phyloP scores from a whole-genome alignment of 2,113 vertebrate species.

The Psettodes erumei region DNA sequence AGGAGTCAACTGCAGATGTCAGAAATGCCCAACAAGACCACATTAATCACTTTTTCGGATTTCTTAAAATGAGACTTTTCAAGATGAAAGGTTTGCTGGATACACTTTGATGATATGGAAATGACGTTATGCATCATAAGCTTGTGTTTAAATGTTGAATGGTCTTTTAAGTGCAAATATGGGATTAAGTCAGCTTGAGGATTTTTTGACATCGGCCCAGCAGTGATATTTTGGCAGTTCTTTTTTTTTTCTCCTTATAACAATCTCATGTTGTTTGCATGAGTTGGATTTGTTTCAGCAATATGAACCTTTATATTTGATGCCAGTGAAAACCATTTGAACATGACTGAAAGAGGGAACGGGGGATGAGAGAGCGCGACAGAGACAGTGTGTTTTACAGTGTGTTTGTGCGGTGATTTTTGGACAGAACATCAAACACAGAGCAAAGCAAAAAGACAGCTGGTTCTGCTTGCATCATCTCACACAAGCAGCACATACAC shows the following conservation, averaged over 20 bases:
- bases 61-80: constrained; percentile 56
- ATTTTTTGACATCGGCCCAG: constrained; percentile 66
- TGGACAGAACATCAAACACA: constrained; percentile 78
- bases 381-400: constrained; percentile 55
- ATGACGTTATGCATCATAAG: constrained; percentile 55
- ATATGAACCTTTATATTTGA: constrained; percentile 69
- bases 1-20: neutral
- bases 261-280: constrained; percentile 76
- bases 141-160: constrained; percentile 70
- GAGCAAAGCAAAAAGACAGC: constrained; percentile 69
- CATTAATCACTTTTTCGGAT: constrained; percentile 28
- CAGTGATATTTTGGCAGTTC: constrained; percentile 61
- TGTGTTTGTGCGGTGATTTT: constrained; percentile 67
- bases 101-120: constrained; percentile 74
- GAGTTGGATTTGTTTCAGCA: constrained; percentile 71
- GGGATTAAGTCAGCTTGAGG: constrained; percentile 65
- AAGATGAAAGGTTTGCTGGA: constrained; percentile 69
- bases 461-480: constrained; percentile 76
- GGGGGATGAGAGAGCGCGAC: constrained; percentile 46
- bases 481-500: constrained; percentile 56
- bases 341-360: constrained; percentile 48
- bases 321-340: constrained; percentile 76
- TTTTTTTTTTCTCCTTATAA: constrained; percentile 34
- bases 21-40: neutral
- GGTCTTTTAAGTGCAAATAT: constrained; percentile 78